Conservation (phyloP, 2,113 vertebrate species). For the Raphicerus campestris region DNA sequence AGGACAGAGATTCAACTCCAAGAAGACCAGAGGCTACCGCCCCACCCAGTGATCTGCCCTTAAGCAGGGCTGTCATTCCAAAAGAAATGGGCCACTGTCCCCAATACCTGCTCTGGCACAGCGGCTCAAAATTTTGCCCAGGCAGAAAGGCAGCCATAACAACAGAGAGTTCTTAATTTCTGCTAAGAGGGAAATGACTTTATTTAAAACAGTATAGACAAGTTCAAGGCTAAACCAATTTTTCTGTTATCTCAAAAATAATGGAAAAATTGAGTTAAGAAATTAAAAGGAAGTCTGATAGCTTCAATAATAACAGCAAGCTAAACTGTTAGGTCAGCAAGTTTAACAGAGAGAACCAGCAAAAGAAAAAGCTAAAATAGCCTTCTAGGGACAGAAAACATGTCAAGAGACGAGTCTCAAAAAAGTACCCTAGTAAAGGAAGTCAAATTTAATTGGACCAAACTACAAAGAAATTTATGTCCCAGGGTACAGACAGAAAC, state of each 20-base stretch:
- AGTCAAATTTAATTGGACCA: not conserved
- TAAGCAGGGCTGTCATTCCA: not conserved
- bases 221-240: not conserved
- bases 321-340: not conserved
- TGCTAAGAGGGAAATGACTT: not conserved
- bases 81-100: not conserved
- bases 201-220: not conserved
- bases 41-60: not conserved
- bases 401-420: not conserved
- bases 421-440: not conserved
- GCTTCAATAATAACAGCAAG: not conserved
- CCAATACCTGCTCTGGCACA: not conserved
- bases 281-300: not conserved
- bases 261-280: not conserved
- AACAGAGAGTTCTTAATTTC: not conserved
- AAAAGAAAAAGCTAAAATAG: not conserved
- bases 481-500: not conserved
- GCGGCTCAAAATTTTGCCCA: not conserved
- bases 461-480: not conserved
- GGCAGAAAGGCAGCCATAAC: not conserved
- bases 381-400: not conserved
- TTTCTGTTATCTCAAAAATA: not conserved
- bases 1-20: not conserved
- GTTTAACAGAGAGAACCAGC: not conserved
- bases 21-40: not conserved